Evolutionary conservation across 1,140 invertebrate genomes (phyloP).

Genomic region (Acyrthosiphon pisum): DNA sequence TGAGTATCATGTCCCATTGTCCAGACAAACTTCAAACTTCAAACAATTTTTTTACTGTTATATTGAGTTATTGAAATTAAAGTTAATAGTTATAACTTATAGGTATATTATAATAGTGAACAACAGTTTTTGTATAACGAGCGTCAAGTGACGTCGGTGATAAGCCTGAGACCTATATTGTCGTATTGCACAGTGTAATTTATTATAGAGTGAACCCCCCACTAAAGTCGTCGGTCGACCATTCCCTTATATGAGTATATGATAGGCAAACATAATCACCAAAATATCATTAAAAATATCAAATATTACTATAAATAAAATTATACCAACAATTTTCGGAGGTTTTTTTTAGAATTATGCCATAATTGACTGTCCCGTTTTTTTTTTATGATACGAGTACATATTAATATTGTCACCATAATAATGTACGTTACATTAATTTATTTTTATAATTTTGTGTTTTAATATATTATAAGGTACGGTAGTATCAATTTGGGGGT

Average conservation of each 20-base stretch:
- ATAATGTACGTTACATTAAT: no score
- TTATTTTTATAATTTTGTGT: neutral
- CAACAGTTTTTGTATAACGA: neutral
- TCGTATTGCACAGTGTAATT: neutral
- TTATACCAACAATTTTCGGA: neutral
- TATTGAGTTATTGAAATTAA: neutral
- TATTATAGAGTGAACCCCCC: neutral
- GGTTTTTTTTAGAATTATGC: neutral
- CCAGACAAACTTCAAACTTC: neutral
- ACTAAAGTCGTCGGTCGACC: no score
- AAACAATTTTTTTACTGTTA: neutral
- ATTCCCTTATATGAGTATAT: neutral
- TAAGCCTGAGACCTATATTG: neutral
- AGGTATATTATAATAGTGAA: neutral
- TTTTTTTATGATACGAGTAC: no score
- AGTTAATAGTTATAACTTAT: no score
- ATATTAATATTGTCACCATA: no score
- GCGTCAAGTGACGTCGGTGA: neutral
- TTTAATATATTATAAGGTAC: neutral
- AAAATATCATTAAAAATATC: neutral
- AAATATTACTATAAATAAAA: neutral
- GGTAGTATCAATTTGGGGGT: neutral
- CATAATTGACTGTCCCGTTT: no score
- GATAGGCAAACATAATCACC: neutral
- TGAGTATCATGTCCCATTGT: neutral